phyloP scores from a whole-genome alignment of 2,113 vertebrate genomes.

The Lepisosteus oculatus region DNA sequence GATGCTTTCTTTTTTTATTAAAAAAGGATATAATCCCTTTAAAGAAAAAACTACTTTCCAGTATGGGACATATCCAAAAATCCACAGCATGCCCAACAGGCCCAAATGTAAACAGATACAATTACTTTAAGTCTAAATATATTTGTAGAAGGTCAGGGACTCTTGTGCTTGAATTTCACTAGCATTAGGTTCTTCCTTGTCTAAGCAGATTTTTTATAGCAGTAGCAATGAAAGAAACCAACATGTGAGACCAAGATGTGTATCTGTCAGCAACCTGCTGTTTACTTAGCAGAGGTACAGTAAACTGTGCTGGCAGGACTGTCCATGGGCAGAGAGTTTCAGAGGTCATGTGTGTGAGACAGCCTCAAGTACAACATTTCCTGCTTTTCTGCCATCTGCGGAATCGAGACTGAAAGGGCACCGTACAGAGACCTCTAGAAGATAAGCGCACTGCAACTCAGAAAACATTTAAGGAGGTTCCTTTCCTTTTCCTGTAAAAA shows the following conservation, averaged over 20 bases:
- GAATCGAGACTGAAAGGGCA: no score
- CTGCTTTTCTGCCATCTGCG: no score
- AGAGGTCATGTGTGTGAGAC: neutral
- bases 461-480: no score
- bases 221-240: slow-evolving; percentile 16
- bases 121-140: slow-evolving; percentile 26
- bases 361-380: neutral
- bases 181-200: slow-evolving; percentile 8
- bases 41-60: neutral
- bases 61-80: neutral
- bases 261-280: neutral
- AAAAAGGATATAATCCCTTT: neutral
- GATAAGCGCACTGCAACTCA: no score
- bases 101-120: slow-evolving; percentile 18
- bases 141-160: slow-evolving; percentile 21
- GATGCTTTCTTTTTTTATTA: no score
- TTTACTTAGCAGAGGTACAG: neutral
- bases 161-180: slow-evolving; percentile 13
- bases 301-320: neutral
- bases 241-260: slow-evolving; percentile 33
- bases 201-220: slow-evolving; percentile 29
- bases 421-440: no score
- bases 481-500: no score
- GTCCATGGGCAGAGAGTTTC: neutral
- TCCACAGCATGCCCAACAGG: neutral